Percentiles rank a stretch among this genome's conserved stretches.
Conservation (phyloP, 2,888 invertebrate genomes). For the Mesopsocus fuscifrons region DNA sequence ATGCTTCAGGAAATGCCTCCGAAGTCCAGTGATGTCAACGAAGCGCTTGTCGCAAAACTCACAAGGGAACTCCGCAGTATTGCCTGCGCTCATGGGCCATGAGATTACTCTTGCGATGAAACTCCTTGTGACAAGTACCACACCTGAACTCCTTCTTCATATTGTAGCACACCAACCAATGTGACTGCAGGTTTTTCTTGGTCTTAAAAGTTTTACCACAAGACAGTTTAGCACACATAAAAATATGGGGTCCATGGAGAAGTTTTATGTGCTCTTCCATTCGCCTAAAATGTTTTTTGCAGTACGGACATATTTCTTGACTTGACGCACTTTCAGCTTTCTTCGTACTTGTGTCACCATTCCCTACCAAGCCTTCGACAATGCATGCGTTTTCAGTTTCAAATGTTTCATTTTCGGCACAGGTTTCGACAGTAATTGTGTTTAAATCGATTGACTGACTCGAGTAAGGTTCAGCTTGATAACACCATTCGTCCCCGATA, state of each 20-base stretch:
- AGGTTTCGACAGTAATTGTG: too few species aligned
- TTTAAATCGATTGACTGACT: too few species aligned
- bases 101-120: constrained; percentile 6
- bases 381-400: neutral
- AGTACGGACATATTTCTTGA: neutral
- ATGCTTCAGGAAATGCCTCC: constrained; percentile 1
- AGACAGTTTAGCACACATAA: neutral
- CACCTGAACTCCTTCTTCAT: constrained; percentile 2
- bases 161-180: constrained; percentile 1
- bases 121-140: neutral
- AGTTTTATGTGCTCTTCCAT: neutral
- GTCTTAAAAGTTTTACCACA: constrained; percentile 1
- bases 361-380: neutral
- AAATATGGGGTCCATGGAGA: neutral
- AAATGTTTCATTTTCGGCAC: neutral
- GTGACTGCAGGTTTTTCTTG: constrained; percentile 5
- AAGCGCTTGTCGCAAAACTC: neutral
- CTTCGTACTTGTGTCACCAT: neutral
- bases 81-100: constrained; percentile 3
- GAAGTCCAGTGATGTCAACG: neutral
- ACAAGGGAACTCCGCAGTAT: neutral
- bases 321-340: neutral
- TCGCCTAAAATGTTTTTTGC: neutral
- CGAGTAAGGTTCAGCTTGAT: too few species aligned
- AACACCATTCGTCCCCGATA: too few species aligned